Evolutionary conservation across 1,140 invertebrate genomes (phyloP).

Genomic region (Camponotus pennsylvanicus): DNA sequence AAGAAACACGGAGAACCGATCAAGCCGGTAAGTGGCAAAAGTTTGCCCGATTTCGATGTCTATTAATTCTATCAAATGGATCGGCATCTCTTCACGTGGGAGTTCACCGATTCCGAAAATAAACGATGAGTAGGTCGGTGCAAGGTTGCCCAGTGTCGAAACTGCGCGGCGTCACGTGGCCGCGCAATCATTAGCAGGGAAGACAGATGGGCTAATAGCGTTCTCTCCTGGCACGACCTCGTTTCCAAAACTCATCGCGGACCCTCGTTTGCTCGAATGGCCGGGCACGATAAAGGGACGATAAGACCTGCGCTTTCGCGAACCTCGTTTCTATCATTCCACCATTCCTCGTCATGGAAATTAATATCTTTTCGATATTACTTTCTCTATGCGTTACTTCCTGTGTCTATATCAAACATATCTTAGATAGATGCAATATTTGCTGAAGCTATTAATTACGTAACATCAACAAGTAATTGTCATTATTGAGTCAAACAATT

Average conservation of each 20-base stretch:
- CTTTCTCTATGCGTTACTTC: background rate
- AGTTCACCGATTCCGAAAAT: constrained; percentile 36
- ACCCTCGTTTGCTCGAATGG: constrained; percentile 60
- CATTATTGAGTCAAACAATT: constrained; percentile 1
- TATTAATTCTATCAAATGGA: constrained; percentile 60
- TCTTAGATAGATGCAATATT: background rate
- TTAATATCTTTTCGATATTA: constrained; percentile 25
- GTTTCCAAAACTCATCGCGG: constrained; percentile 67
- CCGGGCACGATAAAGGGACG: constrained; percentile 46
- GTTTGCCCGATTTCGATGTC: constrained; percentile 59
- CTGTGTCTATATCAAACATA: background rate
- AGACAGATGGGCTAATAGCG: constrained; percentile 80
- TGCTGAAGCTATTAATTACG: constrained; percentile 33
- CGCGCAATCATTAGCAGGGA: constrained; percentile 77
- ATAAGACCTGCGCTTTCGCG: constrained; percentile 50
- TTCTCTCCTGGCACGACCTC: constrained; percentile 70
- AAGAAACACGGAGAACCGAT: constrained; percentile 60
- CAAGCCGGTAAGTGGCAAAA: constrained; percentile 55
- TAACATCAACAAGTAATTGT: constrained; percentile 12
- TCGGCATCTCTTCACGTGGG: constrained; percentile 33
- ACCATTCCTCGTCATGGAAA: constrained; percentile 6
- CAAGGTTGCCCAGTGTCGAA: constrained; percentile 50
- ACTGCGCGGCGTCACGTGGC: constrained; percentile 74
- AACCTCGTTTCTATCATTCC: constrained; percentile 29
- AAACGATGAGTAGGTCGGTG: constrained; percentile 52